Conservation (phyloP, 2,888 invertebrate genomes). For the Rugalucina vietnamica region DNA sequence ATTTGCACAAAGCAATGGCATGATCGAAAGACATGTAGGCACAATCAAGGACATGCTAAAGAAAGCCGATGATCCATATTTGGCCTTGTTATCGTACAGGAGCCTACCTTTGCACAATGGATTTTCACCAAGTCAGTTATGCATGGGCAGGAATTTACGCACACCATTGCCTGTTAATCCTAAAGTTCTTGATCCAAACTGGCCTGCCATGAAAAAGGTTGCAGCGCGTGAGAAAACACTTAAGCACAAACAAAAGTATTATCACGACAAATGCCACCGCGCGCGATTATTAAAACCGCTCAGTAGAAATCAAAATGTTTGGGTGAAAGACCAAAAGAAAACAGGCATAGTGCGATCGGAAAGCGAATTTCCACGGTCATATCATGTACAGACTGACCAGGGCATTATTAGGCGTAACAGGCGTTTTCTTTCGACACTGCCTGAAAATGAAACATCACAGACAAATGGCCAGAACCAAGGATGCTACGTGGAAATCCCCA, state of each 20-base stretch:
- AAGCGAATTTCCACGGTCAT: conserved; percentile 19
- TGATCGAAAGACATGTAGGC: conserved; percentile 28
- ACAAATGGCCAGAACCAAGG: neutral
- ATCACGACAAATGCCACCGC: conserved; percentile 14
- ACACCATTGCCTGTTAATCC: conserved; percentile 58
- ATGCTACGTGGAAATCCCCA: neutral
- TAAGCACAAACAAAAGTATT: neutral
- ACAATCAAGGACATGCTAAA: conserved; percentile 53
- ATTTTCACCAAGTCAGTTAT: conserved; percentile 72
- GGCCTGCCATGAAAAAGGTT: conserved; percentile 21
- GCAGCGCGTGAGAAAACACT: neutral
- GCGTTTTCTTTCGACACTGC: neutral
- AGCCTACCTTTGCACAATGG: conserved; percentile 67
- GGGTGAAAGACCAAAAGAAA: conserved; percentile 28
- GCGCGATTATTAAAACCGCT: neutral
- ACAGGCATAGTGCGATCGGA: conserved; percentile 12
- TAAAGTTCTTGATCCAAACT: conserved; percentile 23
- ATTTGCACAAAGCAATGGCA: conserved; percentile 52
- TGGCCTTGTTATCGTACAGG: conserved; percentile 67
- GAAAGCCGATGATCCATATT: conserved; percentile 68
- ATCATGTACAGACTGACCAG: conserved; percentile 12
- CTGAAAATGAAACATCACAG: neutral
- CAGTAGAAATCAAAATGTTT: neutral
- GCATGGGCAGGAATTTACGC: conserved; percentile 71
- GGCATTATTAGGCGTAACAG: conserved; percentile 22